phyloP scores from a whole-genome alignment of 23 tunicate genomes.

The Ciona savignyi region DNA sequence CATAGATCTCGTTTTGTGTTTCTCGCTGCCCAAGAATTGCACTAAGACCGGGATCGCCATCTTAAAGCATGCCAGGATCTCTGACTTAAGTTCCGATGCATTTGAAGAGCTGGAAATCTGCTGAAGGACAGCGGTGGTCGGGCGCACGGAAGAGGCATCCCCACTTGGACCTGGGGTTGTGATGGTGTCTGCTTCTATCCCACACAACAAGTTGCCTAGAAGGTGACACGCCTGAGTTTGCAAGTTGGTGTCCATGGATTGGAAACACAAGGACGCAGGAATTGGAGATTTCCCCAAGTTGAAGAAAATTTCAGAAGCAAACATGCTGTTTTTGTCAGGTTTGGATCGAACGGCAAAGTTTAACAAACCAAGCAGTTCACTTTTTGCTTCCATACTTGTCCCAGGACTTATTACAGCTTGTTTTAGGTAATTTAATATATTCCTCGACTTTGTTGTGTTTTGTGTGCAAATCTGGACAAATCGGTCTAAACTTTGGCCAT shows the following conservation, averaged over 20 bases:
- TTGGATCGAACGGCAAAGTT: slow-evolving; percentile 4
- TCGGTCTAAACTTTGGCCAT: slow-evolving; percentile 14
- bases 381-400: slow-evolving; percentile 5
- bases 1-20: neutral
- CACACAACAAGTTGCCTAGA: slow-evolving; percentile 22
- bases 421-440: neutral
- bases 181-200: neutral
- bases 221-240: slow-evolving; percentile 24
- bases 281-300: neutral
- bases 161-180: too few species aligned
- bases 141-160: neutral
- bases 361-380: slow-evolving; percentile 20
- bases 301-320: slow-evolving; percentile 7
- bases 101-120: neutral
- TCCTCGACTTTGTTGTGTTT: neutral
- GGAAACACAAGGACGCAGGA: slow-evolving; percentile 6
- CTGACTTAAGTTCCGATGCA: neutral
- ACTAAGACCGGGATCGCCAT: neutral
- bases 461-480: slow-evolving; percentile 6
- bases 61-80: neutral
- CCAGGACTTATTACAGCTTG: neutral
- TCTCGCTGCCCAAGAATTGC: neutral
- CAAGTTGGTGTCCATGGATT: slow-evolving; percentile 4
- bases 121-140: neutral
- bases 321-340: neutral